Conservation (phyloP, 2,888 invertebrate species). For the Cabera pusaria region DNA sequence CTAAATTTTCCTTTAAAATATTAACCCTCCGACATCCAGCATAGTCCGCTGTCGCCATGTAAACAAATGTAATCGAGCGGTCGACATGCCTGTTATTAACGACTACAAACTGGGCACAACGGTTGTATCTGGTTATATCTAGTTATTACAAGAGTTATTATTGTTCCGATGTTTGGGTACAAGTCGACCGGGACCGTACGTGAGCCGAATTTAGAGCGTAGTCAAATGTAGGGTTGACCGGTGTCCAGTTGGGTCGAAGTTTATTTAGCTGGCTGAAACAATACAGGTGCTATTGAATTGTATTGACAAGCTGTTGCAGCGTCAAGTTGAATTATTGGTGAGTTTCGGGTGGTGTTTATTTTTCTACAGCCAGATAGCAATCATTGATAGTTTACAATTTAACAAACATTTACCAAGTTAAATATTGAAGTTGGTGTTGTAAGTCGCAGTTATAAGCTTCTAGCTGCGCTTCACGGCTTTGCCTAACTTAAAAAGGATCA, state of each 20-base stretch:
- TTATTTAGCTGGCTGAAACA: slow-evolving; percentile 30
- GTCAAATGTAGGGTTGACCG: slow-evolving; percentile 25
- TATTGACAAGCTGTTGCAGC: slow-evolving; percentile 25
- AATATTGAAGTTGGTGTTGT: slow-evolving; percentile 1
- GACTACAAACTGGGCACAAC: slow-evolving; percentile 37
- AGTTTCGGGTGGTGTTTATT: slow-evolving; percentile 10
- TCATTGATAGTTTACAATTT: too few species aligned
- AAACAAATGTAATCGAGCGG: slow-evolving; percentile 60
- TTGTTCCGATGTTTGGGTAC: slow-evolving; percentile 35
- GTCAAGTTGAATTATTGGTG: slow-evolving; percentile 19
- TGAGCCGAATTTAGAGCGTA: slow-evolving; percentile 25
- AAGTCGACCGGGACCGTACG: slow-evolving; percentile 33
- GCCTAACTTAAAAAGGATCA: too few species aligned
- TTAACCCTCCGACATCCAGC: slow-evolving; percentile 32
- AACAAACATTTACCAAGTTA: too few species aligned
- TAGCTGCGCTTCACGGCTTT: too few species aligned
- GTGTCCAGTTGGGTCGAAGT: slow-evolving; percentile 18
- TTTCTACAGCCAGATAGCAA: slow-evolving; percentile 3
- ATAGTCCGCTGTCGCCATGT: slow-evolving; percentile 48
- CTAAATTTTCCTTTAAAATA: slow-evolving; percentile 34
- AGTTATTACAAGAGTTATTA: slow-evolving; percentile 44
- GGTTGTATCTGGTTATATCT: slow-evolving; percentile 37
- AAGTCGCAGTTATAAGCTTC: too few species aligned
- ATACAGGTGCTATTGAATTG: slow-evolving; percentile 22
- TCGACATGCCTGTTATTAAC: slow-evolving; percentile 58